phyloP scores from a whole-genome alignment of 1,140 invertebrate genomes.

The Calliphora vicina region DNA sequence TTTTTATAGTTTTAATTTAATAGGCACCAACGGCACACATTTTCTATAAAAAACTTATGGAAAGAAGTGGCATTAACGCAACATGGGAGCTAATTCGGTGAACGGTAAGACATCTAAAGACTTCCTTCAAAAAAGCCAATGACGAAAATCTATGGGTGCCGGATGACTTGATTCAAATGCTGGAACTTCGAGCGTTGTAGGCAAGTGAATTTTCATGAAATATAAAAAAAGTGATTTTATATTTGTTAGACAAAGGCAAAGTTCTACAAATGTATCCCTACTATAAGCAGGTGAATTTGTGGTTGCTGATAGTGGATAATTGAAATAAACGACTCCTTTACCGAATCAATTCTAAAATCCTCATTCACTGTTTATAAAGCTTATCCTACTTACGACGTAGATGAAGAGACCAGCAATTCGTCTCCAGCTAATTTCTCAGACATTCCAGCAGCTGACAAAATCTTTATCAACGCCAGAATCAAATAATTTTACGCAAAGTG shows the following conservation, averaged over 20 bases:
- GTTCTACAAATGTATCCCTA: constrained; percentile 4
- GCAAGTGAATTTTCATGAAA: neutral
- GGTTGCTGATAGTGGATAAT: neutral
- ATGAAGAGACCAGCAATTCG: neutral
- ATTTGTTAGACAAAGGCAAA: neutral
- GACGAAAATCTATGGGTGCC: neutral
- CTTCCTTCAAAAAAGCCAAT: neutral
- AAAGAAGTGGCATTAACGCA: constrained; percentile 14
- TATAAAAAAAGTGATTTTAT: neutral
- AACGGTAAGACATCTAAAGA: constrained; percentile 24
- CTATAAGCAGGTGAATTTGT: neutral
- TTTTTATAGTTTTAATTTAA: too few species aligned
- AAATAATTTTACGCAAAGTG: neutral
- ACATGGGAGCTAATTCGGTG: constrained; percentile 29
- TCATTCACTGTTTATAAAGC: neutral
- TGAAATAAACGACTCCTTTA: neutral
- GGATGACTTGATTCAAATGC: neutral
- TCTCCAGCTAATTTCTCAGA: neutral
- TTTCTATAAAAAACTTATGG: constrained; percentile 32
- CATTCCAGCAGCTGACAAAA: neutral
- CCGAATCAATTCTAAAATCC: too few species aligned
- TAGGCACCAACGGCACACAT: constrained; percentile 30
- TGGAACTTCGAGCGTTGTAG: neutral
- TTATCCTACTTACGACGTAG: neutral
- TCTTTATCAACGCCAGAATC: neutral